Percentiles rank a stretch among this genome's conserved stretches.
These are phyloP conservation scores for Pygmarrhopalites habei DNA, from an alignment of 1,140 invertebrate genomes.

Conservation along the genomic window DNA sequence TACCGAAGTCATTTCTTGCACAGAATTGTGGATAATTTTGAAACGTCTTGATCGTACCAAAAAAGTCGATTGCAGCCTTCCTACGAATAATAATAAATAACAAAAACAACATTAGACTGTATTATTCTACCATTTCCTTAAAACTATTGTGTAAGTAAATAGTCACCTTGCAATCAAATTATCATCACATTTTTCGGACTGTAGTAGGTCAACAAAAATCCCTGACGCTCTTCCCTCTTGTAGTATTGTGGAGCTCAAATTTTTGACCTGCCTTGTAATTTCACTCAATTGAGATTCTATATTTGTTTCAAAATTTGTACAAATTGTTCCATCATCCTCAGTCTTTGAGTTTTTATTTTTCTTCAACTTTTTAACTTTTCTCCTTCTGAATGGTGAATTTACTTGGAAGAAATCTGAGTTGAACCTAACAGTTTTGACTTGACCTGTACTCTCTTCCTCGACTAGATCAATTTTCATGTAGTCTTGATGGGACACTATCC, in stretches of 20 bases:
- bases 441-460: neutral
- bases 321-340: neutral
- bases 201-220: neutral
- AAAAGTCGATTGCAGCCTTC: constrained; percentile 14
- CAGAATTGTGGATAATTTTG: constrained; percentile 3
- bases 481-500: constrained; percentile 29
- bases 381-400: constrained; percentile 9
- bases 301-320: no score
- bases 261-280: neutral
- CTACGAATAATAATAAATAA: no score
- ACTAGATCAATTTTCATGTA: constrained; percentile 16
- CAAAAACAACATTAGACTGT: no score
- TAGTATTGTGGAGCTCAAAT: neutral
- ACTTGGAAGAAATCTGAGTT: constrained; percentile 28
- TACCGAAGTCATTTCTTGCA: neutral
- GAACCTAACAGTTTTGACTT: neutral
- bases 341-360: neutral
- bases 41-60: constrained; percentile 8
- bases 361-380: neutral
- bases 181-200: constrained; percentile 5
- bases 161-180: no score
- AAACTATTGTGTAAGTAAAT: no score
- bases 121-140: no score
- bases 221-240: neutral
- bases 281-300: neutral